Conservation (phyloP, 1,140 invertebrate species). For the Drosophila bifasciata region DNA sequence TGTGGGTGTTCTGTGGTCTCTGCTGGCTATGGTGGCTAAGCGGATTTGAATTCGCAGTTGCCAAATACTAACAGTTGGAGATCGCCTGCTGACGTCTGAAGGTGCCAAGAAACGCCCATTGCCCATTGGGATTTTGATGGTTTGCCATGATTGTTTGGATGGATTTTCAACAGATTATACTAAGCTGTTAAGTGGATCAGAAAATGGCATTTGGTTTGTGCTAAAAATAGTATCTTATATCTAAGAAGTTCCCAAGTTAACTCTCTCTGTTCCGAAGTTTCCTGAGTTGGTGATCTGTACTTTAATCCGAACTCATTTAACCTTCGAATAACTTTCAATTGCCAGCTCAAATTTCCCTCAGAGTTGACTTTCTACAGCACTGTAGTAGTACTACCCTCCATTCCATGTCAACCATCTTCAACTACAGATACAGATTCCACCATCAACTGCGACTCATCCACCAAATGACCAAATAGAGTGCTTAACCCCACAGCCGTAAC, state of each 20-base stretch:
- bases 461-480: slow-evolving; percentile 63
- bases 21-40: slow-evolving; percentile 25
- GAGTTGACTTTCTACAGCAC: background rate
- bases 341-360: slow-evolving; percentile 35
- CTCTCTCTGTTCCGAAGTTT: no score
- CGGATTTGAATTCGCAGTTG: slow-evolving; percentile 52
- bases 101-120: slow-evolving; percentile 31
- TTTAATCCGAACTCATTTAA: slow-evolving; percentile 26
- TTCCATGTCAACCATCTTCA: background rate
- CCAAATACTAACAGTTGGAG: slow-evolving; percentile 52
- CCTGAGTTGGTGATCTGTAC: no score
- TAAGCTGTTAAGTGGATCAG: slow-evolving; percentile 1
- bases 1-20: slow-evolving; percentile 49
- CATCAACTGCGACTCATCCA: slow-evolving; percentile 24
- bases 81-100: slow-evolving; percentile 14
- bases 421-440: slow-evolving; percentile 35
- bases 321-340: slow-evolving; percentile 37
- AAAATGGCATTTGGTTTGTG: background rate
- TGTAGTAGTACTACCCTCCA: background rate
- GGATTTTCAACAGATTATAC: slow-evolving; percentile 5
- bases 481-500: slow-evolving; percentile 58
- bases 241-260: no score
- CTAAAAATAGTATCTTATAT: no score
- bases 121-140: slow-evolving; percentile 6
- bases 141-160: slow-evolving; percentile 4